phyloP scores from a whole-genome alignment of 2,797 vertebrate species.

The Chanos chanos region DNA sequence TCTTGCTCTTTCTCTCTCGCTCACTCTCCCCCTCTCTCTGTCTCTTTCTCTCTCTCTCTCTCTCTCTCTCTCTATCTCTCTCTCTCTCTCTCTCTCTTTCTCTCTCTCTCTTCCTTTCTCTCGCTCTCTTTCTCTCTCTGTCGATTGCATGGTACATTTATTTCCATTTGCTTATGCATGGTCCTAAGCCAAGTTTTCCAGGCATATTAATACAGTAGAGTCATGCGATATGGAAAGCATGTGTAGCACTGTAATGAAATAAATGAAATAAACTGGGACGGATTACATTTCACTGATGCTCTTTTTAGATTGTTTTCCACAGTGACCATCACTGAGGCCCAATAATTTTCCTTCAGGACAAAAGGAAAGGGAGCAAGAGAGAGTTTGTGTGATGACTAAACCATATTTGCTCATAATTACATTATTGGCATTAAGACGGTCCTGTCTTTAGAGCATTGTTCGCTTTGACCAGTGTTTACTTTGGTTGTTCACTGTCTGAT shows the following conservation, averaged over 20 bases:
- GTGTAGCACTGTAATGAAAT: constrained; percentile 1
- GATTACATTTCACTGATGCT: not conserved
- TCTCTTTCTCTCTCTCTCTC: not conserved
- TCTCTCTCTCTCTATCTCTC: not conserved
- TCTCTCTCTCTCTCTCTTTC: no score
- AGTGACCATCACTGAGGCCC: not conserved
- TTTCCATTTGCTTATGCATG: not conserved
- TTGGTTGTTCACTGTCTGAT: no score
- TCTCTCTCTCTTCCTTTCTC: not conserved
- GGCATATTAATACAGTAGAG: constrained; percentile 10
- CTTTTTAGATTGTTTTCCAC: constrained; percentile 16
- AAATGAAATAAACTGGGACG: not conserved
- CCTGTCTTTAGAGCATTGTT: no score
- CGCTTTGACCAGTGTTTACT: no score
- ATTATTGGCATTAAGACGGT: no score
- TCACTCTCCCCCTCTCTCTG: not conserved
- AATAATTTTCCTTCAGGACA: not conserved
- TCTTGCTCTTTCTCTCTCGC: not conserved
- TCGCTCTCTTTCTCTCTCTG: not conserved
- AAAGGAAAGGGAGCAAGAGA: constrained; percentile 1
- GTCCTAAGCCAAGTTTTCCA: not conserved
- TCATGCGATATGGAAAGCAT: constrained; percentile 14
- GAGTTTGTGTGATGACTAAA: not conserved
- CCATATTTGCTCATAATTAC: no score
- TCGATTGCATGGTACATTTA: not conserved